Evolutionary conservation across 1,140 invertebrate genomes (phyloP).

Genomic region (Agrypnia vestita): DNA sequence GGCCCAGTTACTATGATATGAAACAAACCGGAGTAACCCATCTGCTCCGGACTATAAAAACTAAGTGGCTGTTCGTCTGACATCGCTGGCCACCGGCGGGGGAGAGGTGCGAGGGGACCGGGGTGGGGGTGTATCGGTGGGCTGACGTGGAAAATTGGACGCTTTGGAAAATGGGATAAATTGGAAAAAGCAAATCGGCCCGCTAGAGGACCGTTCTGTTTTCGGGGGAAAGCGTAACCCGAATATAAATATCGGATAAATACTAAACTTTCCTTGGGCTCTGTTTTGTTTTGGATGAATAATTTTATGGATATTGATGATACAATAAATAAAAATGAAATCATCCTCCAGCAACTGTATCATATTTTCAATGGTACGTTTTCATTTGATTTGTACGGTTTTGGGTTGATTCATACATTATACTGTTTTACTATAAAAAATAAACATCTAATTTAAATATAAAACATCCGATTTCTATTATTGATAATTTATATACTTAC

Average conservation of each 20-base stretch:
- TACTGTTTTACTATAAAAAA: too few relatives aligned
- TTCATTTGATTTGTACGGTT: too few relatives aligned
- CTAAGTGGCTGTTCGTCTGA: conserved; percentile 22
- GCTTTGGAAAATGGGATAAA: conserved; percentile 25
- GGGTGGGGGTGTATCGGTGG: background rate
- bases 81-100: conserved; percentile 10
- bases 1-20: conserved; percentile 22
- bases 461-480: too few relatives aligned
- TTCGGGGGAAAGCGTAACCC: background rate
- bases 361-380: too few relatives aligned
- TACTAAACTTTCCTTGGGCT: background rate
- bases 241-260: conserved; percentile 14
- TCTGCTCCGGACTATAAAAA: conserved; percentile 21
- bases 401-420: too few relatives aligned
- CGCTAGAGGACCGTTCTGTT: conserved; percentile 8
- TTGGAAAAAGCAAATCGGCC: conserved; percentile 21
- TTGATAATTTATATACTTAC: too few relatives aligned
- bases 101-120: background rate
- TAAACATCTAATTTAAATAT: too few relatives aligned
- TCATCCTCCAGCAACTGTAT: too few relatives aligned
- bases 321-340: too few relatives aligned
- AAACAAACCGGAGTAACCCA: conserved; percentile 21
- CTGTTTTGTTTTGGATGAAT: too few relatives aligned
- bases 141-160: conserved; percentile 1
- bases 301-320: too few relatives aligned